These are phyloP conservation scores for Pollenia labialis DNA, from an alignment of 2,888 invertebrate species.

Conservation along the genomic window DNA sequence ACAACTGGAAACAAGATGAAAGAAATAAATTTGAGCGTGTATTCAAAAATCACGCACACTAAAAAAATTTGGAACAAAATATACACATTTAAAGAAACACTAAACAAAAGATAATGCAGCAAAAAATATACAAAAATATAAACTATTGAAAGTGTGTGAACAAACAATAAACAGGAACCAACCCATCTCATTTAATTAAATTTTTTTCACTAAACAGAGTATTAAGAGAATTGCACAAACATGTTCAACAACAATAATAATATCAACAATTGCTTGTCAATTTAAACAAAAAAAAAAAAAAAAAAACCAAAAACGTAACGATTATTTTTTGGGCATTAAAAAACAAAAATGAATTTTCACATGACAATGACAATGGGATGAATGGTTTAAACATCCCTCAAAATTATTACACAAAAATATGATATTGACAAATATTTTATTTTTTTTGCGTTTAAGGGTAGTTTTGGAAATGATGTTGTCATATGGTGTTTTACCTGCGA, in stretches of 20 bases:
- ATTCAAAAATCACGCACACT: slow-evolving; percentile 37
- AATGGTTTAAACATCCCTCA: slow-evolving; percentile 64
- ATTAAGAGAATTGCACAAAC: slow-evolving; percentile 56
- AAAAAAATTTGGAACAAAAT: neutral
- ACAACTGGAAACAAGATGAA: slow-evolving; percentile 52
- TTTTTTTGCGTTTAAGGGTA: slow-evolving; percentile 42
- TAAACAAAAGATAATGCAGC: slow-evolving; percentile 4
- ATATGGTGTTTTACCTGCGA: slow-evolving; percentile 68
- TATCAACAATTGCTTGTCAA: slow-evolving; percentile 58
- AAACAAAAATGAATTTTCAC: slow-evolving; percentile 63
- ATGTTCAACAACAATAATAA: neutral
- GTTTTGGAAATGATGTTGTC: slow-evolving; percentile 61
- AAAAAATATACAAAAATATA: slow-evolving; percentile 26
- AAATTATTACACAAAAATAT: slow-evolving; percentile 32
- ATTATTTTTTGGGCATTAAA: slow-evolving; percentile 47
- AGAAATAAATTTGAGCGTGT: neutral
- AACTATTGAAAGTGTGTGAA: slow-evolving; percentile 37
- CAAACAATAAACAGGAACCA: slow-evolving; percentile 74
- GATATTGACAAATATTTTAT: slow-evolving; percentile 68
- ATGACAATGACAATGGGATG: slow-evolving; percentile 68
- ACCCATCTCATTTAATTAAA: slow-evolving; percentile 69
- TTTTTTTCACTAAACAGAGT: slow-evolving; percentile 6
- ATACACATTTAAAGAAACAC: slow-evolving; percentile 5
- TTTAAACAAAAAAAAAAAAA: slow-evolving; percentile 32
- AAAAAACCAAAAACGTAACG: slow-evolving; percentile 47